Percentiles rank a stretch among this genome's conserved stretches.
Evolutionary conservation across 2,113 vertebrate species (phyloP).

Genomic region (Galbula dea): DNA sequence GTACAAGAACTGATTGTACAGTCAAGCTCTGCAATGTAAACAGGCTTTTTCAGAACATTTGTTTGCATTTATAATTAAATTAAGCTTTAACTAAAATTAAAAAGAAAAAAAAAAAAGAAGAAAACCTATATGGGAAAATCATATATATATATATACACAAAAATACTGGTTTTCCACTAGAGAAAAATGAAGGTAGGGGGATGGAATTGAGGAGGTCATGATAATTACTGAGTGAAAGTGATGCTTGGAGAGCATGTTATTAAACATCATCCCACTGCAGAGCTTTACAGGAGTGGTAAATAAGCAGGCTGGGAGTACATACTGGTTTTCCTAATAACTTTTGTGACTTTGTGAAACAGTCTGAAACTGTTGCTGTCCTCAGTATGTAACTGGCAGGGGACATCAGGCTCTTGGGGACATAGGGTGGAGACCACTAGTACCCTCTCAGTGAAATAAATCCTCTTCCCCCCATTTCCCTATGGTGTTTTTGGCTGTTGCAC

Average conservation of each 20-base stretch:
- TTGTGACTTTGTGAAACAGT: not conserved
- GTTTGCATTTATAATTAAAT: slow-evolving; percentile 50
- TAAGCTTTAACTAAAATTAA: not conserved
- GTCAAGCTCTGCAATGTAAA: slow-evolving; percentile 37
- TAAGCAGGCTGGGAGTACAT: not conserved
- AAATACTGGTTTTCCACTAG: not conserved
- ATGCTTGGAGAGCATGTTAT: not conserved
- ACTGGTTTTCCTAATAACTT: not conserved
- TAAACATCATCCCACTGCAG: not conserved
- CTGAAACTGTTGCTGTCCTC: not conserved
- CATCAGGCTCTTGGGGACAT: not conserved
- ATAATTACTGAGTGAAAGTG: not conserved
- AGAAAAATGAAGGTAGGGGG: not conserved
- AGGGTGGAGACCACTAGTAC: accelerated
- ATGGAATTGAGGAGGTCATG: not conserved
- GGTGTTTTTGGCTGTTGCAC: not conserved
- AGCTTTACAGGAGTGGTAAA: not conserved
- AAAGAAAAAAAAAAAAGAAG: not conserved
- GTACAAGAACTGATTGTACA: not conserved
- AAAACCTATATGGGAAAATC: not conserved
- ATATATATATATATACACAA: not conserved
- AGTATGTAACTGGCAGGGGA: not conserved
- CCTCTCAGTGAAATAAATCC: not conserved
- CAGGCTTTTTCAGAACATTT: slow-evolving; percentile 37
- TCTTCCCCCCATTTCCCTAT: accelerated